Evolutionary conservation across 2,888 invertebrate species (phyloP).

Genomic region (Synergus umbraculus): DNA sequence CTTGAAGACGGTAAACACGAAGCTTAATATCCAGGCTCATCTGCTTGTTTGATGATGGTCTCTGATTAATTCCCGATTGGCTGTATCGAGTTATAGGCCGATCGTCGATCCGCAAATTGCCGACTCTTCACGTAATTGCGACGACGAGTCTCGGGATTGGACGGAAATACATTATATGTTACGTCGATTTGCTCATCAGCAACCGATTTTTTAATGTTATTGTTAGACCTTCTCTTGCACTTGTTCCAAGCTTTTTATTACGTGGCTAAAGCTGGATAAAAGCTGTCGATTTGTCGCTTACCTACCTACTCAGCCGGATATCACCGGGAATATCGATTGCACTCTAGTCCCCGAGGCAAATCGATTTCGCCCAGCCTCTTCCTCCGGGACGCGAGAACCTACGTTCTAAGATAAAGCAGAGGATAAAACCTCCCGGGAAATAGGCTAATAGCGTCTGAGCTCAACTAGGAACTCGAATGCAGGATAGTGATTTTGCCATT

Average conservation of each 20-base stretch:
- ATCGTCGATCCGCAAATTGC: slow-evolving; percentile 72
- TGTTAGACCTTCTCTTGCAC: slow-evolving; percentile 20
- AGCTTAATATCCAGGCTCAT: slow-evolving; percentile 53
- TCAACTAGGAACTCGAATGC: slow-evolving; percentile 36
- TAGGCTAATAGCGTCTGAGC: slow-evolving; percentile 40
- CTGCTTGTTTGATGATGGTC: slow-evolving; percentile 65
- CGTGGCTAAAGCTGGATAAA: slow-evolving; percentile 53
- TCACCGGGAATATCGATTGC: slow-evolving; percentile 5
- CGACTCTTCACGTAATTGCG: slow-evolving; percentile 74
- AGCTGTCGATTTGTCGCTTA: slow-evolving; percentile 46
- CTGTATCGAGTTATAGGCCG: slow-evolving; percentile 62
- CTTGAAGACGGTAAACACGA: slow-evolving; percentile 34
- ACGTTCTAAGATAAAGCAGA: slow-evolving; percentile 37
- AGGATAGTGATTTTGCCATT: slow-evolving; percentile 36
- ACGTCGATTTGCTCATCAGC: slow-evolving; percentile 38
- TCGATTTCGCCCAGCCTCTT: slow-evolving; percentile 31
- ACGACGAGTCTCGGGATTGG: slow-evolving; percentile 64
- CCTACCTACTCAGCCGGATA: slow-evolving; percentile 22
- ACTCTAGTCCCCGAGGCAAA: slow-evolving; percentile 16
- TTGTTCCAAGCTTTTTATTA: slow-evolving; percentile 54
- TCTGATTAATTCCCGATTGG: slow-evolving; percentile 75
- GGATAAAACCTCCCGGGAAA: slow-evolving; percentile 39
- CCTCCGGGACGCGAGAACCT: slow-evolving; percentile 20
- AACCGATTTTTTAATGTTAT: slow-evolving; percentile 53
- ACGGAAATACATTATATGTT: slow-evolving; percentile 12